Conservation (phyloP, 2,888 invertebrate genomes). For the Tanypteryx hageni region DNA sequence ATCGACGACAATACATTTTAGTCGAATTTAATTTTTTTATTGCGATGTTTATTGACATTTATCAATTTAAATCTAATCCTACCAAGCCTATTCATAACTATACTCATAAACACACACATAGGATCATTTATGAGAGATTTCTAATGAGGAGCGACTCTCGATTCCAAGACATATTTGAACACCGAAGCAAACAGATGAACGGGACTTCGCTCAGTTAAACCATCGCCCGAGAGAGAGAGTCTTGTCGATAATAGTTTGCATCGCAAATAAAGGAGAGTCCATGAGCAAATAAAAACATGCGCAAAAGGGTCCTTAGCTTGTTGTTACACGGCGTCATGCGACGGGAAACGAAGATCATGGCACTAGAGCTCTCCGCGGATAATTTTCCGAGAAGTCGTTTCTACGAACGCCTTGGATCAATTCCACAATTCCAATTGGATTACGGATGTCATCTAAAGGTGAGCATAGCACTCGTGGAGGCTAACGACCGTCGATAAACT, state of each 20-base stretch:
- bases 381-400: not conserved
- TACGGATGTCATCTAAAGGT: not conserved
- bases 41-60: too few species aligned
- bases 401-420: not conserved
- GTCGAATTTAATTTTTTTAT: too few species aligned
- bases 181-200: not conserved
- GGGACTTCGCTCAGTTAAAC: not conserved
- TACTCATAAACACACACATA: not conserved
- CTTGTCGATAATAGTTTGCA: conserved; percentile 9
- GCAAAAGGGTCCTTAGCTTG: not conserved
- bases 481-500: too few species aligned
- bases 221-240: too few species aligned
- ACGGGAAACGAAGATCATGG: too few species aligned
- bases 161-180: not conserved
- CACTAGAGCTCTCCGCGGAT: not conserved
- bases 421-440: not conserved
- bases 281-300: not conserved
- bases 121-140: not conserved
- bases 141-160: not conserved
- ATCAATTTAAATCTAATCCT: too few species aligned
- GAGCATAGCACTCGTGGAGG: too few species aligned
- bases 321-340: not conserved
- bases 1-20: too few species aligned
- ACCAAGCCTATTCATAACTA: too few species aligned
- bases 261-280: conserved; percentile 33